These are phyloP conservation scores for Passer domesticus DNA, from an alignment of 2,113 vertebrate species.

Conservation along the genomic window DNA sequence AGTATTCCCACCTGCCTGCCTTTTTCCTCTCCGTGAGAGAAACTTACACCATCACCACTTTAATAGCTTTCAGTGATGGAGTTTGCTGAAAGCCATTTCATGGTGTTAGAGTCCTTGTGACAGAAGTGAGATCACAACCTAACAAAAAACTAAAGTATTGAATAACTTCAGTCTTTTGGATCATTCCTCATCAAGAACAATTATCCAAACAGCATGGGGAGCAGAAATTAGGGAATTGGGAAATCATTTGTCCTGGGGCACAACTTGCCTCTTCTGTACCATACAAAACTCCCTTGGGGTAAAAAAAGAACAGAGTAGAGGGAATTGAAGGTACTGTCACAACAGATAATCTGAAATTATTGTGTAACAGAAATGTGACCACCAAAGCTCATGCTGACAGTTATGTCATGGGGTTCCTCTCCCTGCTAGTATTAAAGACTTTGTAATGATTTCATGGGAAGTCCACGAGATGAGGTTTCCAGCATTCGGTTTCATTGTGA, in stretches of 20 bases:
- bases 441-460: not conserved
- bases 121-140: not conserved
- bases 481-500: not conserved
- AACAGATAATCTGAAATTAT: not conserved
- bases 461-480: not conserved
- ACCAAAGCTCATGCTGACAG: not conserved
- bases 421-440: not conserved
- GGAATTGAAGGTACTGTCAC: not conserved
- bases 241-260: not conserved
- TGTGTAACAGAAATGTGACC: accelerated
- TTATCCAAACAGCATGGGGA: not conserved
- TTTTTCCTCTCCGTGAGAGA: not conserved
- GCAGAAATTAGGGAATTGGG: not conserved
- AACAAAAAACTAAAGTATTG: not conserved
- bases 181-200: not conserved
- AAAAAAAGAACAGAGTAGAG: not conserved
- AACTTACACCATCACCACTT: not conserved
- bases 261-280: not conserved
- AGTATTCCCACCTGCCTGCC: not conserved
- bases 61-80: not conserved
- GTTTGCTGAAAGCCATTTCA: not conserved
- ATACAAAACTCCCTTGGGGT: not conserved
- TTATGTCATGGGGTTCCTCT: accelerated
- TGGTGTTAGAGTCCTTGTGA: not conserved
- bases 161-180: not conserved